Percentiles rank a stretch among this genome's conserved stretches.
Conservation (phyloP, 2,797 vertebrate genomes). For the Fistularia commersonii region DNA sequence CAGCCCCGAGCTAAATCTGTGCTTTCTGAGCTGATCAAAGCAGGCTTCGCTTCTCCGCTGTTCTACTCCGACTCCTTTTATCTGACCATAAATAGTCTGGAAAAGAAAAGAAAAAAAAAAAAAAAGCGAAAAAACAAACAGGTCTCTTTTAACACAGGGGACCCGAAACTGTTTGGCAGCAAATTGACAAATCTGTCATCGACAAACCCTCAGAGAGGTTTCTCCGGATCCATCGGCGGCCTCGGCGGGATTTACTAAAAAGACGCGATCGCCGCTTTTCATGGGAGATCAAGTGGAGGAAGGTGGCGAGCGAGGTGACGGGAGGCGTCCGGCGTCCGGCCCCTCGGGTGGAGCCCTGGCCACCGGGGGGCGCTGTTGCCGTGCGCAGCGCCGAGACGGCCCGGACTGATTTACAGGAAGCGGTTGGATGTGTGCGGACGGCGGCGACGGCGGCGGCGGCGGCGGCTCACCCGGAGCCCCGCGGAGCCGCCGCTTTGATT, state of each 20-base stretch:
- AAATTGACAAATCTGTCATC: conserved; percentile 51
- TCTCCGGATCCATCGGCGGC: conserved; percentile 31
- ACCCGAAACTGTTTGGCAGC: conserved; percentile 49
- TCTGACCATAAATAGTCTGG: conserved; percentile 67
- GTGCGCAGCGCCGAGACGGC: conserved; percentile 53
- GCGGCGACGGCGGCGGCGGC: too few relatives aligned
- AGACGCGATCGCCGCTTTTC: too few relatives aligned
- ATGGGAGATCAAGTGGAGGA: conserved; percentile 56
- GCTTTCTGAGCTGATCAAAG: conserved; percentile 66
- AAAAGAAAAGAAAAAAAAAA: conserved; percentile 27
- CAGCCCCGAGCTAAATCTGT: conserved; percentile 60
- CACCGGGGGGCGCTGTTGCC: conserved; percentile 78
- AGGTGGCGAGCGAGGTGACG: conserved; percentile 14
- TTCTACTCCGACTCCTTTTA: conserved; percentile 55
- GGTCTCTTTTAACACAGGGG: conserved; percentile 57
- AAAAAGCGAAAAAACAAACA: too few relatives aligned
- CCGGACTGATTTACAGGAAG: conserved; percentile 77
- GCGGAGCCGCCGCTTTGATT: conserved; percentile 76
- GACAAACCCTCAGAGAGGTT: conserved; percentile 53
- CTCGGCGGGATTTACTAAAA: too few relatives aligned
- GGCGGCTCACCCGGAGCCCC: conserved; percentile 77
- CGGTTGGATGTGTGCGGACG: conserved; percentile 77
- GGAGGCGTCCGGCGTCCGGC: too few relatives aligned
- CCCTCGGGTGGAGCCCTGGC: conserved; percentile 2
- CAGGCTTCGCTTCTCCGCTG: conserved; percentile 47